Percentiles rank a stretch among this genome's conserved stretches.
Conservation (phyloP, 2,888 invertebrate species). For the Cheiracanthium punctorium region DNA sequence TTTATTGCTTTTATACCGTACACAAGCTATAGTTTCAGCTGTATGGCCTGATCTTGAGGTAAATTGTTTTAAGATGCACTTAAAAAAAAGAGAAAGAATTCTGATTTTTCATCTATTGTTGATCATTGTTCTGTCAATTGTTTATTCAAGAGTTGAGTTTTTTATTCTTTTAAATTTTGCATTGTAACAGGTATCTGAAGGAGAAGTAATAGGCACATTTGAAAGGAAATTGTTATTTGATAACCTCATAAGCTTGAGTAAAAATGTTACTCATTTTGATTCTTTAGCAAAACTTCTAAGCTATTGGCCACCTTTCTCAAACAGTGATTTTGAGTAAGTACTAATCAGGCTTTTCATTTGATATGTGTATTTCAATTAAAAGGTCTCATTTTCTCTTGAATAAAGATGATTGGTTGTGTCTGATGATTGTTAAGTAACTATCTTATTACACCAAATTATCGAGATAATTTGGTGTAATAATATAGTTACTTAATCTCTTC, state of each 20-base stretch:
- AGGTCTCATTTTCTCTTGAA: too few relatives aligned
- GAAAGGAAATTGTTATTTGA: slow-evolving; percentile 52
- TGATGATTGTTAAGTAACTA: too few relatives aligned
- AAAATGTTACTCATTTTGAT: slow-evolving; percentile 37
- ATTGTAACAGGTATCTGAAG: slow-evolving; percentile 47
- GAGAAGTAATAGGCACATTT: slow-evolving; percentile 51
- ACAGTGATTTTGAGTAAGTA: slow-evolving; percentile 20
- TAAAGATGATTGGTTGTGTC: too few relatives aligned
- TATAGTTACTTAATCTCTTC: too few relatives aligned
- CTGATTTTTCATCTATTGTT: too few relatives aligned
- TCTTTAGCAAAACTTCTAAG: slow-evolving; percentile 46
- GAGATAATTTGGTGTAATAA: too few relatives aligned
- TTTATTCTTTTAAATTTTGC: neutral
- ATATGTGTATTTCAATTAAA: too few relatives aligned
- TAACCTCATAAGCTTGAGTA: slow-evolving; percentile 23
- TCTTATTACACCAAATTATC: too few relatives aligned
- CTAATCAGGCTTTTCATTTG: too few relatives aligned
- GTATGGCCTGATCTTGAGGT: slow-evolving; percentile 54
- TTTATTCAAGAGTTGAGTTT: too few relatives aligned
- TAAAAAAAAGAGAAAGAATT: too few relatives aligned
- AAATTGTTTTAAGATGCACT: neutral
- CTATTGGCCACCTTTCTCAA: slow-evolving; percentile 57
- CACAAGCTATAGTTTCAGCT: slow-evolving; percentile 58
- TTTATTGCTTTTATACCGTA: slow-evolving; percentile 53
- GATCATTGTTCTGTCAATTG: too few relatives aligned